These are phyloP conservation scores for Riparia riparia DNA, from an alignment of 2,113 vertebrate species.

Conservation along the genomic window DNA sequence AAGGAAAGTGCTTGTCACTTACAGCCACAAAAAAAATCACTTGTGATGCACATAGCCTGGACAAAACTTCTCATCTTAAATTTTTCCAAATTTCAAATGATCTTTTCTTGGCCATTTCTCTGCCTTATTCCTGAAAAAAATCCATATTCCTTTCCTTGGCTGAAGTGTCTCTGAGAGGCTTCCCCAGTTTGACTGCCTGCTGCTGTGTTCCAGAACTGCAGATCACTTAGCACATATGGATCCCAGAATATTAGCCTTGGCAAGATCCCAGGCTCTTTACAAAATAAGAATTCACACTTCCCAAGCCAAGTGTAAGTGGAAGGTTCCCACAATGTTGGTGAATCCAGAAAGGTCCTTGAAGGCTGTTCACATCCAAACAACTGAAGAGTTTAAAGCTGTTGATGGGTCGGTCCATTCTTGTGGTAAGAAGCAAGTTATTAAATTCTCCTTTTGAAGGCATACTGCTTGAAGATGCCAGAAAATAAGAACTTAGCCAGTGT, in stretches of 20 bases:
- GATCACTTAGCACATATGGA: constrained; percentile 53
- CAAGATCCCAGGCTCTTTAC: constrained; percentile 30
- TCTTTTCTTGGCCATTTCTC: not conserved
- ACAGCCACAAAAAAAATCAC: not conserved
- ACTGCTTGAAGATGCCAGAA: constrained; percentile 34
- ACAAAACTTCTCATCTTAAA: not conserved
- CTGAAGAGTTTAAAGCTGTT: constrained; percentile 38
- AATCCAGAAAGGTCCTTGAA: constrained; percentile 44
- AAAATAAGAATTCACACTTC: constrained; percentile 70
- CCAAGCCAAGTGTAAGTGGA: constrained; percentile 34
- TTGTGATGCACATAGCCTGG: not conserved
- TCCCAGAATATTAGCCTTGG: constrained; percentile 67
- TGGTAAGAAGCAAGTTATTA: constrained; percentile 55
- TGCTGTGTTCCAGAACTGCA: not conserved
- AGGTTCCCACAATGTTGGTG: constrained; percentile 41
- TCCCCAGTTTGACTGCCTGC: not conserved
- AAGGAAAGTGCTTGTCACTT: not conserved
- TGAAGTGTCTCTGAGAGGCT: not conserved
- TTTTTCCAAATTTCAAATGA: not conserved
- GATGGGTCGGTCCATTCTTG: constrained; percentile 41
- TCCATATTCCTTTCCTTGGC: constrained; percentile 3
- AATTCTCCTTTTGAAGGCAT: constrained; percentile 64
- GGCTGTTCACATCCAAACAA: constrained; percentile 40
- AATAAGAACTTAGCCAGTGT: constrained; percentile 35
- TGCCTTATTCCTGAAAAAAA: constrained; percentile 18